phyloP scores from a whole-genome alignment of 1,140 invertebrate genomes.

The Cydia pomonella region DNA sequence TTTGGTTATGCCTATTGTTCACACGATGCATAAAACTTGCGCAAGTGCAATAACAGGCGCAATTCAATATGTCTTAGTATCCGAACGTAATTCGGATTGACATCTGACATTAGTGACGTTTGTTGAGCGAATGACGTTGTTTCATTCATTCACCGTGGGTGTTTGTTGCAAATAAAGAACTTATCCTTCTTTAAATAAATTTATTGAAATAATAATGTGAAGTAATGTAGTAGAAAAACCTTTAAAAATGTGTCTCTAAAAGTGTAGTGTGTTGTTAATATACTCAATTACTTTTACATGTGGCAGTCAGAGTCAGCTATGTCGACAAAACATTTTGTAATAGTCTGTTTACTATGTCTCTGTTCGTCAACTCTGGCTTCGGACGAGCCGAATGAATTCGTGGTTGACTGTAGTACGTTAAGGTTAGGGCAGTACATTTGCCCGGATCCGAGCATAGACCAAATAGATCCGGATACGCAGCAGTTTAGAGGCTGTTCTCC shows the following conservation, averaged over 20 bases:
- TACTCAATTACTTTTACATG: background rate
- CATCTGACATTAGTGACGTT: background rate
- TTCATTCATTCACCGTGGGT: background rate
- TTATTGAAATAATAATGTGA: background rate
- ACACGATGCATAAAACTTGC: no score
- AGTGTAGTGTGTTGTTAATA: background rate
- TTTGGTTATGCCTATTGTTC: no score
- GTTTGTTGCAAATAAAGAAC: background rate
- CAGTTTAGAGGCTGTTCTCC: slow-evolving; percentile 90
- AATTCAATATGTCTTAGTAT: background rate
- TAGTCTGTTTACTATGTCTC: slow-evolving; percentile 10
- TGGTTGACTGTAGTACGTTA: slow-evolving; percentile 85
- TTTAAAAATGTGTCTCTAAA: background rate
- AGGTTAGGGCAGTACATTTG: slow-evolving; percentile 93
- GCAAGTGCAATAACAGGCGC: no score
- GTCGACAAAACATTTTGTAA: background rate
- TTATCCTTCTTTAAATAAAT: background rate
- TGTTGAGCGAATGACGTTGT: background rate
- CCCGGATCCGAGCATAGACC: slow-evolving; percentile 87
- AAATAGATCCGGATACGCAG: slow-evolving; percentile 95
- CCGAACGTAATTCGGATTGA: background rate
- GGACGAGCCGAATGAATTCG: slow-evolving; percentile 59
- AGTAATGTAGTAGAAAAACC: background rate
- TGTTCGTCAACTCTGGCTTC: slow-evolving; percentile 48
- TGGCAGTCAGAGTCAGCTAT: background rate